phyloP scores from a whole-genome alignment of 2,113 vertebrate genomes.

The Fukomys damarensis region DNA sequence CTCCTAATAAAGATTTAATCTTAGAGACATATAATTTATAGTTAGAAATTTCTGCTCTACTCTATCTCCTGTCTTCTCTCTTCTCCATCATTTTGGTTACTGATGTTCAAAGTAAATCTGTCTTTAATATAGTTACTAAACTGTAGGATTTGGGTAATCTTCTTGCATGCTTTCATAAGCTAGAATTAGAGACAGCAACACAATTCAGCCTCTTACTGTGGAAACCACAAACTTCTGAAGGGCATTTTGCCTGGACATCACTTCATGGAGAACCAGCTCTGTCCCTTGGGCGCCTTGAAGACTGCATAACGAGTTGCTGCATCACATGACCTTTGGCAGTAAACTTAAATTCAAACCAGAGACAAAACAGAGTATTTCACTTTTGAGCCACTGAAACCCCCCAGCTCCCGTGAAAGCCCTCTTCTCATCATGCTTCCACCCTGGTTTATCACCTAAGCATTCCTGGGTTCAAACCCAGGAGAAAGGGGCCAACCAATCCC shows the following conservation, averaged over 20 bases:
- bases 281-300: conserved; percentile 58
- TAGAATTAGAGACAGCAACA: conserved; percentile 68
- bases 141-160: conserved; percentile 63
- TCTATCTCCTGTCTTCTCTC: conserved; percentile 42
- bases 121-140: conserved; percentile 74
- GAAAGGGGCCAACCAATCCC: background rate
- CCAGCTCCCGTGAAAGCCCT: background rate
- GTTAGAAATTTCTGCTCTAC: background rate
- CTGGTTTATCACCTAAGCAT: background rate
- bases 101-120: conserved; percentile 64
- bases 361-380: background rate
- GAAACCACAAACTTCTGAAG: conserved; percentile 74
- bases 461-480: background rate
- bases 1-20: background rate
- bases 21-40: background rate
- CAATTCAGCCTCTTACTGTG: conserved; percentile 72
- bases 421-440: background rate
- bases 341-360: conserved; percentile 77
- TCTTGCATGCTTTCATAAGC: conserved; percentile 67
- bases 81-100: conserved; percentile 42
- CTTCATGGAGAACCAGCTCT: conserved; percentile 43
- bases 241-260: conserved; percentile 69
- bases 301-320: conserved; percentile 18
- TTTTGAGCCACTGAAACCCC: conserved; percentile 29
- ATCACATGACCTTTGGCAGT: conserved; percentile 59